phyloP scores from a whole-genome alignment of 1,140 invertebrate genomes.

The Coelopa frigida region DNA sequence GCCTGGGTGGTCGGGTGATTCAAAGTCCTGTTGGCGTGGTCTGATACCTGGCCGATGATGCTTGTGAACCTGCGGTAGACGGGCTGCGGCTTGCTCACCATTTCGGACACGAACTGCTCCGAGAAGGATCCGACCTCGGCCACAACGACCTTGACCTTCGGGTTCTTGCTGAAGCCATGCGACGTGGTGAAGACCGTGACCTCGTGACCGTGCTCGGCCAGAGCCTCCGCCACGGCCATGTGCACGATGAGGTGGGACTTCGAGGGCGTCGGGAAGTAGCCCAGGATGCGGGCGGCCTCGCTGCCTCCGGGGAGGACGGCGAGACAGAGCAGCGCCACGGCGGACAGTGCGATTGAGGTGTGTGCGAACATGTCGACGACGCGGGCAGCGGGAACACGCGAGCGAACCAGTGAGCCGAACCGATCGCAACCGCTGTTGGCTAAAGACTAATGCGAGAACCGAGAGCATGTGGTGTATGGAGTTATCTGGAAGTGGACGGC shows the following conservation, averaged over 20 bases:
- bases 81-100: slow-evolving; percentile 7
- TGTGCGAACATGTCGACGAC: too few relatives aligned
- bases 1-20: slow-evolving; percentile 5
- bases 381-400: too few relatives aligned
- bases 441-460: too few relatives aligned
- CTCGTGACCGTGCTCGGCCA: slow-evolving; percentile 24
- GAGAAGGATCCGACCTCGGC: too few relatives aligned
- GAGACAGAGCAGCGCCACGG: too few relatives aligned
- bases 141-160: slow-evolving; percentile 3
- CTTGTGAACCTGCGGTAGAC: not conserved
- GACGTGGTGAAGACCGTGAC: slow-evolving; percentile 20
- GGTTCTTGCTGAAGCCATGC: slow-evolving; percentile 1
- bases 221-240: slow-evolving; percentile 16
- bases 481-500: too few relatives aligned
- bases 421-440: too few relatives aligned
- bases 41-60: not conserved
- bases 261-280: slow-evolving; percentile 20
- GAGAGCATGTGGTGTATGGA: too few relatives aligned
- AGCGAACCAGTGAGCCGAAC: too few relatives aligned
- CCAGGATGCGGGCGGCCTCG: slow-evolving; percentile 17
- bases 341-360: too few relatives aligned
- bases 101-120: not conserved
- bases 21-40: slow-evolving; percentile 4
- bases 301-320: too few relatives aligned
- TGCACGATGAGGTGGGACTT: slow-evolving; percentile 24